Conservation (phyloP, 2,113 vertebrate species). For the Eptesicus fuscus region DNA sequence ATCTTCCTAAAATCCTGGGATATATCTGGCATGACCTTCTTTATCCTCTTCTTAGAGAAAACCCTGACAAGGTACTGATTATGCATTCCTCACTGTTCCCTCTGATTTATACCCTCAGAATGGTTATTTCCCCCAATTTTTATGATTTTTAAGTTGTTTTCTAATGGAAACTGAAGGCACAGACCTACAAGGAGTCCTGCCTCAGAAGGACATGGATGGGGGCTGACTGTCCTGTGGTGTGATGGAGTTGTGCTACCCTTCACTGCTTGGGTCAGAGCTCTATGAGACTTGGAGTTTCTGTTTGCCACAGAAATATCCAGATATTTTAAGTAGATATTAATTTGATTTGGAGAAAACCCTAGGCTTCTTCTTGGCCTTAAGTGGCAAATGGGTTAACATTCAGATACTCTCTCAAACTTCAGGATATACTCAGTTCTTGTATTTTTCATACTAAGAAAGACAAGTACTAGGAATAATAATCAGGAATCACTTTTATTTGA, state of each 20-base stretch:
- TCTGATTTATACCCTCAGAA: not conserved
- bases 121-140: not conserved
- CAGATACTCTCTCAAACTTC: not conserved
- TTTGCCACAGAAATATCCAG: not conserved
- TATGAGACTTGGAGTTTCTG: not conserved
- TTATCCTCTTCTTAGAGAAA: not conserved
- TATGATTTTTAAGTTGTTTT: not conserved
- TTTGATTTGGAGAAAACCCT: not conserved
- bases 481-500: not conserved
- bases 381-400: not conserved
- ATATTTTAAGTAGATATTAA: constrained; percentile 2
- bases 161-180: not conserved
- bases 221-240: not conserved
- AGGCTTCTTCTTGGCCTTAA: not conserved
- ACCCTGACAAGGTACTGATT: not conserved
- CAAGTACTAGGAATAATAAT: constrained; percentile 3
- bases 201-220: not conserved
- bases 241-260: not conserved
- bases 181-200: not conserved
- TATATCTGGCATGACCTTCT: not conserved
- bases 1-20: not conserved
- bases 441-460: not conserved
- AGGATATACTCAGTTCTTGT: not conserved
- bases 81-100: not conserved
- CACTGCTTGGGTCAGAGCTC: not conserved